Base-by-base conservation (phyloP, 2,888 invertebrate species). In the Ommatoiulus sabulosus region DNA sequence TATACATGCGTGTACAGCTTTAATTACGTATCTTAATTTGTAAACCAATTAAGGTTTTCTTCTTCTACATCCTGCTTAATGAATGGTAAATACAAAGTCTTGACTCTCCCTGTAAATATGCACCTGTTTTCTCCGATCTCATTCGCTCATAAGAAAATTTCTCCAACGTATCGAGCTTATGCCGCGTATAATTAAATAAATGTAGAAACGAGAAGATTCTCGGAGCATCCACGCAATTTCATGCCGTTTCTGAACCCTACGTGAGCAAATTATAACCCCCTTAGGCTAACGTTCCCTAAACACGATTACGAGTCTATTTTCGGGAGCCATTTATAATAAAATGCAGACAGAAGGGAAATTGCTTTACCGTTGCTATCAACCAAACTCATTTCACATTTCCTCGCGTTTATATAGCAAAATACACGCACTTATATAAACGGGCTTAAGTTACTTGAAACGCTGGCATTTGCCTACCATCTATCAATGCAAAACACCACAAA, bases 321-420 rank as follows among this genome's bases (percentile, higher is more conserved):
- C 80, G 15, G 80, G 80, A 80, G 80, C 80, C 80, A 80, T 80
- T 80, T 80, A 80, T 80, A 80, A 80, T 80, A 80, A 80, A 80
- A 80, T 80, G 80, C 80, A 80, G 80, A 80, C 80, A 80, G 80
- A 80, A 35, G 80, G 80, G 80, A 80, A 80, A 80, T 80, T 80
- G 80, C 80, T 80, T 80, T 80, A 80, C 80, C 80, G 24, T 80
- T 24, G 80, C 80, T 80, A 80, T 80, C 80, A 80, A 24, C 35
- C 35, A 80, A 80, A 80, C 80, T 35, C 80, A 80, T 80, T 52
- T 80, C 35, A 80, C 35, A 80, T 80, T 80, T 80, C 80, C 80
- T 80, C 80, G 80, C 80, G 35, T 80, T 80, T 80, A 80, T 80
- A 6, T 12, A 72, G 35, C 80, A 43, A 24, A 57, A 57, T n/a